These are phyloP conservation scores for Keiferia lycopersicella DNA, from an alignment of 2,888 invertebrate genomes.

Conservation along the genomic window DNA sequence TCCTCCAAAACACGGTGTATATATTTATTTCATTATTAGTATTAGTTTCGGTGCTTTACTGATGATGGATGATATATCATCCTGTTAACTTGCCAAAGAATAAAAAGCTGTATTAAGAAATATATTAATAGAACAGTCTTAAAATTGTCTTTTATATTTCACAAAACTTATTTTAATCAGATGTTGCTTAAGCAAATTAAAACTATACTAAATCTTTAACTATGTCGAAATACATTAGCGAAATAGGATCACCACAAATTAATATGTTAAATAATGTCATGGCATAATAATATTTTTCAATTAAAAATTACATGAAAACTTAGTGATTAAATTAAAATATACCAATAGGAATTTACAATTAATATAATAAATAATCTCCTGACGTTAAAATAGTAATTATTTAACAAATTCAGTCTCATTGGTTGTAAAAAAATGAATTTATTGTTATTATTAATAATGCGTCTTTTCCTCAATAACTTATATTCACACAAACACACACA, in stretches of 20 bases:
- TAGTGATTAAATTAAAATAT: constrained; percentile 39
- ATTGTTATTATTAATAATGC: constrained; percentile 40
- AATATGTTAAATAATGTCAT: constrained; percentile 39
- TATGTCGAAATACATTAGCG: constrained; percentile 22
- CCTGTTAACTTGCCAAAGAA: constrained; percentile 40
- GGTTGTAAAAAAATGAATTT: constrained; percentile 65
- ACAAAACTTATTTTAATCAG: constrained; percentile 35
- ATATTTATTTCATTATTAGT: no score
- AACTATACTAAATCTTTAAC: constrained; percentile 36
- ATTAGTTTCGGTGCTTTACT: no score
- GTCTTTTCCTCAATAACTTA: constrained; percentile 67
- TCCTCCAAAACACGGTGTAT: no score
- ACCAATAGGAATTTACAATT: constrained; percentile 42
- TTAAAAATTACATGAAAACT: constrained; percentile 33
- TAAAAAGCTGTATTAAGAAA: constrained; percentile 38
- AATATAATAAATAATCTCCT: constrained; percentile 72
- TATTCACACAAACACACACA: neutral
- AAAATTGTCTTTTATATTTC: constrained; percentile 60
- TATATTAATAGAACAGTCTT: constrained; percentile 59
- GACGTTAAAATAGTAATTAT: constrained; percentile 58
- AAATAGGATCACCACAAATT: constrained; percentile 31
- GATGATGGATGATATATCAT: no score
- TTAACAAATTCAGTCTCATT: constrained; percentile 81
- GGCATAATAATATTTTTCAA: constrained; percentile 36
- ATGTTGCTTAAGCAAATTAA: constrained; percentile 39